Evolutionary conservation across 2,113 vertebrate genomes (phyloP).

Genomic region (Suncus etruscus): DNA sequence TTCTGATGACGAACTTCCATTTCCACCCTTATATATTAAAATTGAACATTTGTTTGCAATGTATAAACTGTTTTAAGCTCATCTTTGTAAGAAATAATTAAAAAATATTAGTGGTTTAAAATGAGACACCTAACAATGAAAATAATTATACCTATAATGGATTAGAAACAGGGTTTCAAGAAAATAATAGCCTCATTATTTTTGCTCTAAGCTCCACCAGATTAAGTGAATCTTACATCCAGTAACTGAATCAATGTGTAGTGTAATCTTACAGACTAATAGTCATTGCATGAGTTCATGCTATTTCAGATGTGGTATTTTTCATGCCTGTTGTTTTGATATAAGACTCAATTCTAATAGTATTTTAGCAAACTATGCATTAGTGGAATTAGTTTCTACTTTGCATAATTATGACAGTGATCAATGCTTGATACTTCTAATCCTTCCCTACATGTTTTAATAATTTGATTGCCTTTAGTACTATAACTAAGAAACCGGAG

Average conservation of each 20-base stretch:
- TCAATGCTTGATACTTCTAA: conserved; percentile 64
- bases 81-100: conserved; percentile 32
- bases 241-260: conserved; percentile 70
- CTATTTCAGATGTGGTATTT: conserved; percentile 59
- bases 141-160: conserved; percentile 63
- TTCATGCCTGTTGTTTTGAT: conserved; percentile 55
- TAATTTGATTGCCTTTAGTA: conserved; percentile 67
- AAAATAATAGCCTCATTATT: conserved; percentile 64
- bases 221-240: conserved; percentile 57
- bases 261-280: conserved; percentile 59
- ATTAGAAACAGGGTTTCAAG: conserved; percentile 66
- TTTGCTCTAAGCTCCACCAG: conserved; percentile 53
- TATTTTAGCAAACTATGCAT: conserved; percentile 76
- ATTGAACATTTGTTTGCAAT: background rate
- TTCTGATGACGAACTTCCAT: conserved; percentile 33
- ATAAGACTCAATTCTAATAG: conserved; percentile 65
- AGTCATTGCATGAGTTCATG: background rate
- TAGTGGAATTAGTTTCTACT: conserved; percentile 47
- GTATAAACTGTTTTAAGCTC: conserved; percentile 12
- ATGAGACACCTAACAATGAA: conserved; percentile 50
- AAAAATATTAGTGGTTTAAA: conserved; percentile 66
- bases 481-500: conserved; percentile 72
- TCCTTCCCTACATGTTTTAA: conserved; percentile 71
- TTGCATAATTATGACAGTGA: conserved; percentile 77
- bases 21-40: background rate